These are phyloP conservation scores for Simalia tracyae DNA, from an alignment of 2,797 vertebrate species.

Conservation along the genomic window DNA sequence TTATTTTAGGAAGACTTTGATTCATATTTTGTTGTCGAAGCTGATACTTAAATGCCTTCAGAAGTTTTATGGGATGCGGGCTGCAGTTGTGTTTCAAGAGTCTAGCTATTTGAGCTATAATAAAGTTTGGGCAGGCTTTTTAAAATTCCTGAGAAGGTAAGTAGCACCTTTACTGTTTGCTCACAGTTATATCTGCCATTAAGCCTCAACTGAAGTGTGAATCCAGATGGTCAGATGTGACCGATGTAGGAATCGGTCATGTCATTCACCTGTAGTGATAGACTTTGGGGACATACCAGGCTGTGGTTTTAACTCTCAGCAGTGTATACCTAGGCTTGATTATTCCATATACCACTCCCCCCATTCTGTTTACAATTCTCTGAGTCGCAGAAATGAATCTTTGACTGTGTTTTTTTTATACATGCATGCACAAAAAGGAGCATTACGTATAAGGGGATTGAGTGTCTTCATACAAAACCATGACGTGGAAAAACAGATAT, in stretches of 20 bases:
- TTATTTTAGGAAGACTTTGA: slow-evolving; percentile 79
- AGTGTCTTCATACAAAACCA: background rate
- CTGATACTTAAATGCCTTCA: background rate
- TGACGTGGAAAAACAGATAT: background rate
- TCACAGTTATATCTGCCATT: background rate
- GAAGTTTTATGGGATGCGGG: background rate
- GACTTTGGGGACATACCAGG: background rate
- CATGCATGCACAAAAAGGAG: background rate
- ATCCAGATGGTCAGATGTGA: background rate
- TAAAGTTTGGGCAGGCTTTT: background rate
- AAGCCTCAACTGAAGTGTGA: background rate
- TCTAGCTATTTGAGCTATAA: background rate
- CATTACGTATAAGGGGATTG: background rate
- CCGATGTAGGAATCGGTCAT: background rate
- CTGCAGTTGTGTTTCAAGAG: background rate
- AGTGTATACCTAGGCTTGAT: too few relatives aligned
- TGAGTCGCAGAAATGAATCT: background rate
- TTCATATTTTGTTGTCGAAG: slow-evolving; percentile 12
- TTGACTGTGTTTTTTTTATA: background rate
- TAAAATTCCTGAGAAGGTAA: background rate
- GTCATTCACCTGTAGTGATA: background rate
- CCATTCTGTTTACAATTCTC: too few relatives aligned
- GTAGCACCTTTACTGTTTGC: background rate
- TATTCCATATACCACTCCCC: too few relatives aligned
- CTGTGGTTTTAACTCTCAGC: background rate